These are phyloP conservation scores for Zosterops borbonicus DNA, from an alignment of 2,113 vertebrate species.

Conservation along the genomic window DNA sequence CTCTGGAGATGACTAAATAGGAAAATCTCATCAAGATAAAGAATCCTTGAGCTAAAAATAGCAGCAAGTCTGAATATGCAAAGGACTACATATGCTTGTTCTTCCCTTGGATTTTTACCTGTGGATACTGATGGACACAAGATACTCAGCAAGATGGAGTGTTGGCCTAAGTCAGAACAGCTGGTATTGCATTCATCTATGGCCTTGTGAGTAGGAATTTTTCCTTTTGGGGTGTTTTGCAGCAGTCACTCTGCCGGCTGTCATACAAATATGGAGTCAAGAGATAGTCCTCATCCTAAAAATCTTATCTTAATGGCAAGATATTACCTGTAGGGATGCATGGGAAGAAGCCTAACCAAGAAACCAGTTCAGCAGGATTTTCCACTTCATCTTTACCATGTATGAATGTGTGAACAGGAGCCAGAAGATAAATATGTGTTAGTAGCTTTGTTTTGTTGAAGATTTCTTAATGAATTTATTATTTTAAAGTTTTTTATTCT, in stretches of 20 bases:
- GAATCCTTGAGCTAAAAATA: slow-evolving; percentile 5
- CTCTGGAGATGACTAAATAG: neutral
- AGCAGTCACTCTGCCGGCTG: neutral
- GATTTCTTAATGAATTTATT: neutral
- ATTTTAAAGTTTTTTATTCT: neutral
- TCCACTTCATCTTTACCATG: neutral
- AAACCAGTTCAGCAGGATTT: slow-evolving; percentile 16
- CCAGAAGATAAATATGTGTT: neutral
- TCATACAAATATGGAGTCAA: neutral
- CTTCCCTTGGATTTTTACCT: neutral
- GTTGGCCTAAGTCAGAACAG: neutral
- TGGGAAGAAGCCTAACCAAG: neutral
- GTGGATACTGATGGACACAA: neutral
- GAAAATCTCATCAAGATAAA: neutral
- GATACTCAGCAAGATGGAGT: neutral
- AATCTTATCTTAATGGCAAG: slow-evolving; percentile 13
- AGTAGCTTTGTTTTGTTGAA: neutral
- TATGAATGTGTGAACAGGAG: neutral
- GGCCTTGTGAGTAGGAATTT: neutral
- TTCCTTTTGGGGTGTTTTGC: neutral
- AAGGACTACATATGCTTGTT: neutral
- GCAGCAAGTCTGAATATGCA: neutral
- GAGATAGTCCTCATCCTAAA: neutral
- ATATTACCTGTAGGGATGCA: neutral
- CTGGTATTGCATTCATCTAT: neutral